Conservation (phyloP, 92 coral and sea anemone genomes). For the Palythoa heliodiscus region DNA sequence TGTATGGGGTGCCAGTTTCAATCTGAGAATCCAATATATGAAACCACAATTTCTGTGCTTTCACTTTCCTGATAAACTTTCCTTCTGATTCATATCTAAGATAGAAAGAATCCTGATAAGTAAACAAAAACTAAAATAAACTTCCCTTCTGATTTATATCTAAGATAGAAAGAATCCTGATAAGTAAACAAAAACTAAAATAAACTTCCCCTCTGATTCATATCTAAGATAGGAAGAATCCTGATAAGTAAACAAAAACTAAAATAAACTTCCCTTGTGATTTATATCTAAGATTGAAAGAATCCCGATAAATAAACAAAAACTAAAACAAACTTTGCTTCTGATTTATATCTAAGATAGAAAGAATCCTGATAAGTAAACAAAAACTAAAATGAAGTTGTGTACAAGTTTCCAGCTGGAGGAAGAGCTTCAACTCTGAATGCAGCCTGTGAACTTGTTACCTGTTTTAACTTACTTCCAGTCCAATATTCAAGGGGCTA, state of each 20-base stretch:
- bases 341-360: constrained; percentile 73
- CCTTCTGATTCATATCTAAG: constrained; percentile 86
- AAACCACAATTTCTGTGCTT: constrained; percentile 96
- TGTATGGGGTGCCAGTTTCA: constrained; percentile 98
- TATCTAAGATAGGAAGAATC: constrained; percentile 57
- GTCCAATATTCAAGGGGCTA: too few species aligned
- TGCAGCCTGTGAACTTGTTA: too few species aligned
- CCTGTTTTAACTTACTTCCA: too few species aligned
- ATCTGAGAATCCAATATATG: constrained; percentile 90
- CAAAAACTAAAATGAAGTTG: constrained; percentile 43
- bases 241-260: background rate
- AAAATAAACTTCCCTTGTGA: constrained; percentile 70
- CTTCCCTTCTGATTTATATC: constrained; percentile 84
- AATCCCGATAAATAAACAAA: background rate
- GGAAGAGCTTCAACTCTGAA: too few species aligned
- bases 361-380: background rate
- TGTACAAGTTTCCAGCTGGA: too few species aligned
- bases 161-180: constrained; percentile 26
- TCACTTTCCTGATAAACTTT: constrained; percentile 73
- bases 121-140: constrained; percentile 33
- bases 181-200: background rate
- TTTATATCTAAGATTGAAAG: constrained; percentile 71
- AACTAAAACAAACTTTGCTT: constrained; percentile 68
- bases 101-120: background rate
- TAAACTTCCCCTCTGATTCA: constrained; percentile 78